Evolutionary conservation across 2,888 invertebrate genomes (phyloP).

Genomic region (Drosophila buzzatii): DNA sequence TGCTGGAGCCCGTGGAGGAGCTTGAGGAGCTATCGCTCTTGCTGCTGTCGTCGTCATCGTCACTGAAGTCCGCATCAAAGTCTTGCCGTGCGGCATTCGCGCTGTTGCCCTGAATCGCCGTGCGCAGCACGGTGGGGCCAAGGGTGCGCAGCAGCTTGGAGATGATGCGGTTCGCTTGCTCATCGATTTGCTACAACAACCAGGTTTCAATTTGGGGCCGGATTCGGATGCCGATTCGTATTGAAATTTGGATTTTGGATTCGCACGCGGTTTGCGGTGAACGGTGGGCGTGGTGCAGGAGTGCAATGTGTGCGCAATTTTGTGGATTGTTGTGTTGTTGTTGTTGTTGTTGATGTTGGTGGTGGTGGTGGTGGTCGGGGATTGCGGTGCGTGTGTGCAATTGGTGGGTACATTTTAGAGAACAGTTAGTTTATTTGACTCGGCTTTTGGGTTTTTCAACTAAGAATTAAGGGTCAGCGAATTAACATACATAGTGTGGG

Average conservation of each 20-base stretch:
- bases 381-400: constrained; percentile 27
- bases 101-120: constrained; percentile 84
- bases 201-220: constrained; percentile 41
- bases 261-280: constrained; percentile 30
- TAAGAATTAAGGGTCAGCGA: constrained; percentile 10
- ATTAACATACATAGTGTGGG: background rate
- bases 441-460: constrained; percentile 1
- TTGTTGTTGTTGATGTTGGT: background rate
- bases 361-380: background rate
- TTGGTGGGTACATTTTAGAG: constrained; percentile 42
- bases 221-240: constrained; percentile 23
- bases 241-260: constrained; percentile 16
- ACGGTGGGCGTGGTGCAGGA: background rate
- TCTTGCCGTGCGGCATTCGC: constrained; percentile 84
- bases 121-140: constrained; percentile 88
- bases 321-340: constrained; percentile 7
- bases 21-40: constrained; percentile 37
- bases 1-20: constrained; percentile 8
- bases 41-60: constrained; percentile 84
- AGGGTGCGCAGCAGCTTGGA: constrained; percentile 89
- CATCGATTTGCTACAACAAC: constrained; percentile 85
- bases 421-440: constrained; percentile 38
- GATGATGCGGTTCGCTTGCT: constrained; percentile 83
- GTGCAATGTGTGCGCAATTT: constrained; percentile 6
- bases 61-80: constrained; percentile 86